Conservation (phyloP, 2,888 invertebrate species). For the Metopia argyrocephala region DNA sequence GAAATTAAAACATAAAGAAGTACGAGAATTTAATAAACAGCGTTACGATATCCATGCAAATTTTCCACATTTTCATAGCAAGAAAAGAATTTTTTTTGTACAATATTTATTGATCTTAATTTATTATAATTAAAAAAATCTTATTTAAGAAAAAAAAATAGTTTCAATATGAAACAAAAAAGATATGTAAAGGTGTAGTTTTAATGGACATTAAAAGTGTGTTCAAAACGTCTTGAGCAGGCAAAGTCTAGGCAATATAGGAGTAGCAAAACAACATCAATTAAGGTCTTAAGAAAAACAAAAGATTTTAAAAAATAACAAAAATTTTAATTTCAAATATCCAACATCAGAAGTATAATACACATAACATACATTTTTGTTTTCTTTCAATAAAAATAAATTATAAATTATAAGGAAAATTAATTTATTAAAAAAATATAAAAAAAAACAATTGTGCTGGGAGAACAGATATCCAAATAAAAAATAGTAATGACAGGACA, state of each 20-base stretch:
- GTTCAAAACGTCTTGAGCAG: conserved; percentile 35
- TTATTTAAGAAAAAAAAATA: conserved; percentile 13
- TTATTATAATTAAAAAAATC: not conserved
- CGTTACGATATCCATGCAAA: conserved; percentile 78
- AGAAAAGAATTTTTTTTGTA: conserved; percentile 62
- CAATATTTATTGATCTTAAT: conserved; percentile 65
- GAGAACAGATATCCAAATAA: conserved; percentile 28
- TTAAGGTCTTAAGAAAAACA: not conserved
- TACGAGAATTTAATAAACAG: conserved; percentile 66
- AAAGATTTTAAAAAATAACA: not conserved
- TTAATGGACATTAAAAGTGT: conserved; percentile 1
- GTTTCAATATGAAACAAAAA: no score
- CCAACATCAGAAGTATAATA: conserved; percentile 23
- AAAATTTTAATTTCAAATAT: no score
- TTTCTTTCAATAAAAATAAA: not conserved
- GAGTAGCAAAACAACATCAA: conserved; percentile 41
- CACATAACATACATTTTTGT: conserved; percentile 36
- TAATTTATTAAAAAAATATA: not conserved
- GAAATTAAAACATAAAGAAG: not conserved
- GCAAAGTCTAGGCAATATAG: conserved; percentile 29
- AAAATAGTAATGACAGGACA: conserved; percentile 44
- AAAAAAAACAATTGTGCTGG: conserved; percentile 9
- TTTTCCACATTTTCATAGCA: conserved; percentile 74
- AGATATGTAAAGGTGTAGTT: conserved; percentile 21
- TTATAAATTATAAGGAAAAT: not conserved